A percentile compares a stretch with the other conserved stretches of the same genome.
phyloP scores from a whole-genome alignment of 2,797 vertebrate genomes.

The Amblyraja radiata region DNA sequence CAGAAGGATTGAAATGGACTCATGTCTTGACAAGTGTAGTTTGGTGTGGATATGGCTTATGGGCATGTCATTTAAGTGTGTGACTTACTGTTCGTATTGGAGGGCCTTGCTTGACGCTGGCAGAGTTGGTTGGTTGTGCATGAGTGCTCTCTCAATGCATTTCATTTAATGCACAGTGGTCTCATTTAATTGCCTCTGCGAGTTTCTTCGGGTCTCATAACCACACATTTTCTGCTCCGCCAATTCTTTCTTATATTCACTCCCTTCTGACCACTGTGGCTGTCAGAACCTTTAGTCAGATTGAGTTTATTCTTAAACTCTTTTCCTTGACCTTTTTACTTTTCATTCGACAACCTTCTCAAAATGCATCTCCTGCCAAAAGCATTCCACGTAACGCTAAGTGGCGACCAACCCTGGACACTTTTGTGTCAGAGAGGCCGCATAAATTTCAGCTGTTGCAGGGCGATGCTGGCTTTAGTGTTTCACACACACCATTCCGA shows the following conservation, averaged over 20 bases:
- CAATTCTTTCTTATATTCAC: not conserved
- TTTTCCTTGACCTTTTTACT: too few relatives aligned
- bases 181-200: not conserved
- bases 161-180: too few relatives aligned
- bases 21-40: not conserved
- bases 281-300: not conserved
- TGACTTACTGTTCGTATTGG: not conserved
- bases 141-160: not conserved
- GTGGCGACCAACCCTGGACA: too few relatives aligned
- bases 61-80: not conserved
- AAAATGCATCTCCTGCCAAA: too few relatives aligned
- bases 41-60: not conserved
- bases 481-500: too few relatives aligned
- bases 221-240: not conserved
- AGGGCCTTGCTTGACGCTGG: not conserved
- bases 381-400: too few relatives aligned
- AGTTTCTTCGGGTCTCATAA: not conserved
- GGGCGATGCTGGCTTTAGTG: too few relatives aligned
- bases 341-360: too few relatives aligned
- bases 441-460: too few relatives aligned
- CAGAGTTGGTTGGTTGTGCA: not conserved
- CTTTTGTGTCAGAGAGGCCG: too few relatives aligned
- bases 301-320: not conserved
- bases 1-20: not conserved
- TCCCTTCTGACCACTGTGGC: not conserved